These are phyloP conservation scores for Psettodes erumei DNA, from an alignment of 2,113 vertebrate species.

Conservation along the genomic window DNA sequence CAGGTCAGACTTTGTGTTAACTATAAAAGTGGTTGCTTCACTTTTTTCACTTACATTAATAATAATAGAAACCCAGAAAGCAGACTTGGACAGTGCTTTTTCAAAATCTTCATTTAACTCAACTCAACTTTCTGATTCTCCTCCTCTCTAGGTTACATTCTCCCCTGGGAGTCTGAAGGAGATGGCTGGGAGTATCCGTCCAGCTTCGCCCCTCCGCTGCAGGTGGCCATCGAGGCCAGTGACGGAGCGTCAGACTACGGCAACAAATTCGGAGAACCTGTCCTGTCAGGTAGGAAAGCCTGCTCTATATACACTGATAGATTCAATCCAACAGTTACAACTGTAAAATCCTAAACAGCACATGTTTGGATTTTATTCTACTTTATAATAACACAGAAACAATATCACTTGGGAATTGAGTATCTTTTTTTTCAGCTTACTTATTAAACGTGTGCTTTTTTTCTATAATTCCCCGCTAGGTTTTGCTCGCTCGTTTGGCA, in stretches of 20 bases:
- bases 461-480: conserved; percentile 74
- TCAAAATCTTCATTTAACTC: neutral
- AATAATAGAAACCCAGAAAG: neutral
- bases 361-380: neutral
- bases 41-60: neutral
- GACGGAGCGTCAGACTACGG: conserved; percentile 94
- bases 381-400: neutral
- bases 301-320: accelerated
- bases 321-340: neutral
- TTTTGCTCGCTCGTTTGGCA: conserved; percentile 92
- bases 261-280: conserved; percentile 95
- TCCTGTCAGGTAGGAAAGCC: conserved; percentile 84
- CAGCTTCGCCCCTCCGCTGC: conserved; percentile 89
- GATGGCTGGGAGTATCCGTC: conserved; percentile 85
- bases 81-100: neutral
- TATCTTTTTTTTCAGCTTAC: neutral
- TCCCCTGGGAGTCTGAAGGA: conserved; percentile 92
- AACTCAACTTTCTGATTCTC: neutral
- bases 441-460: too few species aligned
- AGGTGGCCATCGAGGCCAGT: conserved; percentile 92
- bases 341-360: neutral
- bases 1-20: conserved; percentile 80
- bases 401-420: neutral
- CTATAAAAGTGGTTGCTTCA: neutral
- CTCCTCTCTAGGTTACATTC: conserved; percentile 80